Evolutionary conservation across 53 echinoderm and acorn worm species (phyloP), one percentile per base, ranked within the genome.

Genomic region (Arbacia lixula): DNA sequence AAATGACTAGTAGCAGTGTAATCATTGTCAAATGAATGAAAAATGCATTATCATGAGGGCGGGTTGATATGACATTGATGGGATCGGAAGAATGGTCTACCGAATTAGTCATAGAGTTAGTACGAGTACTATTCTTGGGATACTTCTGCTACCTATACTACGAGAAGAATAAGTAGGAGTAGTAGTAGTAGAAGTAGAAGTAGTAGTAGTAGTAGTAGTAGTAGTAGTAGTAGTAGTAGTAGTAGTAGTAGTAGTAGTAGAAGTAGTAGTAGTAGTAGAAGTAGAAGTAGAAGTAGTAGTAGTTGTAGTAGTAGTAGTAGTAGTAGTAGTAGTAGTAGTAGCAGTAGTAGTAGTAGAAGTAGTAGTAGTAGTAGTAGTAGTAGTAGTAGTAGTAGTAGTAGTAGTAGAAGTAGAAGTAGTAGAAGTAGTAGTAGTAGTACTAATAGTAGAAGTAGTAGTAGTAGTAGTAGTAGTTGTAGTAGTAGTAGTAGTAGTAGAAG

Each of bases 171-270:
- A 19, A 67, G 38, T 67, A 29, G 34, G 17, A 58, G 58, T 58
- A 58, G 58, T 58, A 58, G 58, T 58, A 58, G 58, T 58, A 58
- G 22, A 19, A 58, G 58, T 21, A 58, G 22, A 6, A 58, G 58
- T 58, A 58, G 22, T 58, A 58, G 16, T 58, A 58, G 16, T 58
- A 58, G 14, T 58, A 58, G 58, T 58, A 58, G 58, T 19, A 58
- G 58, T 19, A 58, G 22, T 12, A 58, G 58, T 58, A 19, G 58
- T 58, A 58, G 58, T 58, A 58, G 58, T 58, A 58, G 58, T 58
- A 58, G 58, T 58, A 58, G 58, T 58, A 58, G 58, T 58, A 58
- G 58, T 58, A 58, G 58, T 58, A 58, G 58, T 58, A 58, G 58
- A 19, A 19, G 14, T 58, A 19, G 58, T 58, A 19, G 58, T 21